Conservation (phyloP, 2,797 vertebrate species). For the Dromococcyx pavoninus region DNA sequence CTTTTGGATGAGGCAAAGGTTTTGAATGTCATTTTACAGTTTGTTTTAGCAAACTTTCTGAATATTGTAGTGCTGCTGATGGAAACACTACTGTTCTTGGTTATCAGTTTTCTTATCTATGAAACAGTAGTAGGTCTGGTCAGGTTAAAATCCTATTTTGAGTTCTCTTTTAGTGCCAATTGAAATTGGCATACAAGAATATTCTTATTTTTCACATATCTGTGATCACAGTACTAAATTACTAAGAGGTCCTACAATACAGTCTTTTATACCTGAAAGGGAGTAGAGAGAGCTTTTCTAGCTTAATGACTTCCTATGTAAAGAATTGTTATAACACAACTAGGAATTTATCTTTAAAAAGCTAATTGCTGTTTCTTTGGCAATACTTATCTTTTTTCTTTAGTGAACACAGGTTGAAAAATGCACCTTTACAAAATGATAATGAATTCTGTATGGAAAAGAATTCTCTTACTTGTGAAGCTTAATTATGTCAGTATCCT, state of each 20-base stretch:
- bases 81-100: neutral
- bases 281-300: neutral
- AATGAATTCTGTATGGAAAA: neutral
- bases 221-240: neutral
- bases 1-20: neutral
- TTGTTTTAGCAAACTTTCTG: neutral
- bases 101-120: neutral
- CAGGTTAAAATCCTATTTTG: neutral
- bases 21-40: neutral
- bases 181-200: neutral
- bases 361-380: neutral
- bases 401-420: neutral
- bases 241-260: neutral
- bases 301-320: neutral
- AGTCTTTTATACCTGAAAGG: neutral
- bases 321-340: neutral
- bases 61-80: neutral
- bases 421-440: neutral
- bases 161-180: neutral
- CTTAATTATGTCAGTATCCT: neutral
- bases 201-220: accelerated
- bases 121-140: neutral
- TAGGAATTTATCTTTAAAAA: neutral
- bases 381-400: neutral
- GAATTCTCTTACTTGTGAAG: neutral